Evolutionary conservation across 1,140 invertebrate species (phyloP).

Genomic region (Agrypnia vestita): DNA sequence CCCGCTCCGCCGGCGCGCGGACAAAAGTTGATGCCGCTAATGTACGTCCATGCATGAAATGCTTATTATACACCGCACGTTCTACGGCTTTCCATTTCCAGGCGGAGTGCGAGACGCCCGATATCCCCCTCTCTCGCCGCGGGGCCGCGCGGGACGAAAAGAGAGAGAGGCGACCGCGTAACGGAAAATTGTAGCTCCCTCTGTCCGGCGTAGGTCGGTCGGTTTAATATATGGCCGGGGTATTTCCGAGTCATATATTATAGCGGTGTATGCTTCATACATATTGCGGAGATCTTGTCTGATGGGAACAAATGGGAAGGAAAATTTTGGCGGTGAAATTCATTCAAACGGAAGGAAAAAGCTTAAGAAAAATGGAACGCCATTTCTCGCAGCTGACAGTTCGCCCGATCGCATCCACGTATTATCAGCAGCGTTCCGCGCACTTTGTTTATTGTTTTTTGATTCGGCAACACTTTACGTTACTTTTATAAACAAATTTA

Average conservation of each 20-base stretch:
- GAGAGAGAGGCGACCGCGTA: conserved; percentile 66
- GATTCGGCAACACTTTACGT: too few species aligned
- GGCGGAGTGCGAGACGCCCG: conserved; percentile 42
- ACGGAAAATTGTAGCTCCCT: conserved; percentile 74
- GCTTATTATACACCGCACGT: conserved; percentile 75
- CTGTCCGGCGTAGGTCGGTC: conserved; percentile 71
- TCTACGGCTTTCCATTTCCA: conserved; percentile 58
- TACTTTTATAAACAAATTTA: too few species aligned
- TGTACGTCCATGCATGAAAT: conserved; percentile 72
- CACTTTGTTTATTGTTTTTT: too few species aligned
- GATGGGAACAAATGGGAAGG: conserved; percentile 74
- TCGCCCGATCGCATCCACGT: conserved; percentile 55
- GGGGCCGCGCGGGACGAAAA: conserved; percentile 65
- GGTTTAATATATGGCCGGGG: conserved; percentile 73
- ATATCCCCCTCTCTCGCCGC: conserved; percentile 55
- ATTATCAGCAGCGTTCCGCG: conserved; percentile 51
- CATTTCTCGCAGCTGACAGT: conserved; percentile 66
- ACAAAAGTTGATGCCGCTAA: conserved; percentile 47
- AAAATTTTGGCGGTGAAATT: conserved; percentile 73
- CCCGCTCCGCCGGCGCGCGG: not conserved
- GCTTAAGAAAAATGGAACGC: conserved; percentile 65
- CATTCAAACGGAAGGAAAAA: conserved; percentile 67
- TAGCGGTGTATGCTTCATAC: conserved; percentile 73
- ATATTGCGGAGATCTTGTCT: conserved; percentile 71
- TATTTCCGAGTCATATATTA: conserved; percentile 75